A percentile compares a stretch with the other conserved stretches of the same genome.
Conservation (phyloP, 2,888 invertebrate species). For the Prosopocoilus inquinatus region DNA sequence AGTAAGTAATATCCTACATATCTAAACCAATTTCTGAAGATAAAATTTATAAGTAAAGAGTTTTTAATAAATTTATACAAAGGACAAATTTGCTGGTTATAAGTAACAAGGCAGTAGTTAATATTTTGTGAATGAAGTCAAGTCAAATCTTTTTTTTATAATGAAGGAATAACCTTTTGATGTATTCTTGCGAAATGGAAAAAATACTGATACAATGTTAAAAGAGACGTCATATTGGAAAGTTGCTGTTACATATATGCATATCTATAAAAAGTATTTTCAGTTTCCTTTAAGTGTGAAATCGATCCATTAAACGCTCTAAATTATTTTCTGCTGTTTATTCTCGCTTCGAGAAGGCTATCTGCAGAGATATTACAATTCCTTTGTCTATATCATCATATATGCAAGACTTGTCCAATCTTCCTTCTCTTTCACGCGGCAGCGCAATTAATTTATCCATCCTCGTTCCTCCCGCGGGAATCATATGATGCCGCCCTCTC, state of each 20-base stretch:
- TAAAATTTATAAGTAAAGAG: too few species aligned
- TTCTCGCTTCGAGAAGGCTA: slow-evolving; percentile 39
- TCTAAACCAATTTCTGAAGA: too few species aligned
- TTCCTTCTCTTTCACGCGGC: slow-evolving; percentile 35
- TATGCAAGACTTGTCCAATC: slow-evolving; percentile 50
- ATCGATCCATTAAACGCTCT: slow-evolving; percentile 39
- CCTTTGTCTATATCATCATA: slow-evolving; percentile 53
- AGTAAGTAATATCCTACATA: too few species aligned
- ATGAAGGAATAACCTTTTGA: too few species aligned
- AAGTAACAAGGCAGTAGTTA: too few species aligned
- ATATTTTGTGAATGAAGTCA: too few species aligned
- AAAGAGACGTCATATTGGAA: background rate
- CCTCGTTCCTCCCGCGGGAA: slow-evolving; percentile 44
- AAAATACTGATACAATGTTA: too few species aligned
- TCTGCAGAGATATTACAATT: slow-evolving; percentile 49
- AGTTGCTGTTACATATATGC: background rate
- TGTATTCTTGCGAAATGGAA: too few species aligned
- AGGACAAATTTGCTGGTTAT: too few species aligned
- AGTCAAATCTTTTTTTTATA: too few species aligned
- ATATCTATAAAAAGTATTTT: background rate
- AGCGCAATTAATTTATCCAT: slow-evolving; percentile 46
- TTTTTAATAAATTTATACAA: too few species aligned
- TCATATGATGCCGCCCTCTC: slow-evolving; percentile 39
- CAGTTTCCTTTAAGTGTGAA: slow-evolving; percentile 13
- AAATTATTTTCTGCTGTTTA: slow-evolving; percentile 44